Base-by-base conservation (phyloP, 2,888 invertebrate genomes). In the Epinotia bilunana region DNA sequence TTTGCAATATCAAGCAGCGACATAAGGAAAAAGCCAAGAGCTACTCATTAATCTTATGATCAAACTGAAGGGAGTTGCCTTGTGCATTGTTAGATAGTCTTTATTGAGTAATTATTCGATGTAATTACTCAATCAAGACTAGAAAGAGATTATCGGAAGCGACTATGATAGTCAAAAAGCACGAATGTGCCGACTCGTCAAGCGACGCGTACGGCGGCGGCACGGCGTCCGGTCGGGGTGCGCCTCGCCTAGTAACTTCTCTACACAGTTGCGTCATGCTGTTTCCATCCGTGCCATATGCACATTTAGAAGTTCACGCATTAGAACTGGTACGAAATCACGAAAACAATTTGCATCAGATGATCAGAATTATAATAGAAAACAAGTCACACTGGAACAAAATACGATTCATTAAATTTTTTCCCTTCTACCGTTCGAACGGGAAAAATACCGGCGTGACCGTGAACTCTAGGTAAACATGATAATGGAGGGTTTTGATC, bases 321-420 rank as follows among this genome's bases (percentile, higher is more conserved):
- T 64, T 76, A 67, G 55, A 55, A 74, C 65, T 74, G 64, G 57
- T 39, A 74, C 71, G 85, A 80, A 87, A 87, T 82, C 78, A 49
- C 63, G 69, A 84, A 83, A 84, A 83, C 77, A 78, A 65, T 83
- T 87, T 87, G 82, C 86, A 78, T 86, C 86, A 86, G 79, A 79
- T 73, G 18, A 72, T 69, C 49, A 60, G 58, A 60, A 71, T 77
- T 65, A 65, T 65, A 74, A 61, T 23, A 71, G 11, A 28, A 18
- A 49, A 69, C 33, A 39, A 28, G 55, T 57, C 53, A 16, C 39
- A 64, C 28, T 58, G 28, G 70, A 49, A 57, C n/a, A 33, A 61
- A 43, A 53, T 70, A 28, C 18, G 58, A 53, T 60, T 49, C 23
- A 23, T 33, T 63, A 57, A 58, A 57, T 64, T 28, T 23, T 16